These are phyloP conservation scores for Lithobates sylvaticus DNA, from an alignment of 2,797 vertebrate species.

Conservation along the genomic window DNA sequence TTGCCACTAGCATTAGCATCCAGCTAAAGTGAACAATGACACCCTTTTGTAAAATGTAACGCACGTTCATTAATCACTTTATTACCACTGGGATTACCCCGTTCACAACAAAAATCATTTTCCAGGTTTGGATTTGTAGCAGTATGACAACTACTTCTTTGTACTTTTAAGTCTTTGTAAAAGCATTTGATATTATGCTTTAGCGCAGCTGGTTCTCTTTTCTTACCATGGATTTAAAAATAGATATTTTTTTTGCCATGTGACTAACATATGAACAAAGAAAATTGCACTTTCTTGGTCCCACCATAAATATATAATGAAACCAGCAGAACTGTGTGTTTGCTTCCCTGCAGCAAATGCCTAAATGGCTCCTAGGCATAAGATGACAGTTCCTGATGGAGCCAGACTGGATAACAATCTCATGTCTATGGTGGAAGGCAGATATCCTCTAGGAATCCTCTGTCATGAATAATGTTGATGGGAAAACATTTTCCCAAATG, in stretches of 20 bases:
- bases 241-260: no score
- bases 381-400: background rate
- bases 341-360: no score
- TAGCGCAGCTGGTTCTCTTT: background rate
- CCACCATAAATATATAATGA: no score
- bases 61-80: background rate
- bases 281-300: no score
- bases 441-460: background rate
- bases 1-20: background rate
- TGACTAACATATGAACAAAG: no score
- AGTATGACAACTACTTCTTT: background rate
- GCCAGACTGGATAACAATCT: background rate
- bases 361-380: no score
- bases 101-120: background rate
- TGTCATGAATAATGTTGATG: no score
- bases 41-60: no score
- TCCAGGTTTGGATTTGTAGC: no score
- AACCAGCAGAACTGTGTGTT: no score
- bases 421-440: background rate
- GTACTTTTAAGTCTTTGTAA: background rate
- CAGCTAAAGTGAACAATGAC: no score
- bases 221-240: background rate
- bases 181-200: background rate
- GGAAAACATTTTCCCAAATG: no score
- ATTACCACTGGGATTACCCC: background rate